Conservation (phyloP, 1,140 invertebrate genomes). For the Scaptomyza hsui region DNA sequence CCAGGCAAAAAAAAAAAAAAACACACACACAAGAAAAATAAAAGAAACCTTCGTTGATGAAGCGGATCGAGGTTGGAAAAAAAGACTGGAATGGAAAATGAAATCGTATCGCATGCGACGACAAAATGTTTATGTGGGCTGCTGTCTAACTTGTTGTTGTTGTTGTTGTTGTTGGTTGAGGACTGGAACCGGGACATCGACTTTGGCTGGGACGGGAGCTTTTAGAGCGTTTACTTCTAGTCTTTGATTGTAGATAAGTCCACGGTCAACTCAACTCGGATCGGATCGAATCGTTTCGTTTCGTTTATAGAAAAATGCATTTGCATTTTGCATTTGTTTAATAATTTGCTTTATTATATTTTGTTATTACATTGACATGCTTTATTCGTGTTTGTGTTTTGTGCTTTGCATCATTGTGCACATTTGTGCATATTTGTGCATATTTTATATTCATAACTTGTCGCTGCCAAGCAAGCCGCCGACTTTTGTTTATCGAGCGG, state of each 20-base stretch:
- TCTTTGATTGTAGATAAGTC: conserved; percentile 72
- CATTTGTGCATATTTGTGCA: conserved; percentile 74
- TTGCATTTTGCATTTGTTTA: conserved; percentile 73
- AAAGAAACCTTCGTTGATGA: conserved; percentile 9
- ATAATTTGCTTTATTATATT: conserved; percentile 77
- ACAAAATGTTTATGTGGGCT: conserved; percentile 65
- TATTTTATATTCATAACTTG: conserved; percentile 83
- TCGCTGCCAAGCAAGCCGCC: conserved; percentile 44
- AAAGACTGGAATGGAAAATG: conserved; percentile 31
- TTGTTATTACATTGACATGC: conserved; percentile 77
- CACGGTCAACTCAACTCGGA: conserved; percentile 22
- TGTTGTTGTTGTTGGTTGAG: conserved; percentile 13
- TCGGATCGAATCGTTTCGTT: conserved; percentile 33
- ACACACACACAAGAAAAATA: conserved; percentile 15
- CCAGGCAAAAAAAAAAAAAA: conserved; percentile 18
- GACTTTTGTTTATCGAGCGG: conserved; percentile 66
- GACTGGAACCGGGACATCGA: conserved; percentile 2
- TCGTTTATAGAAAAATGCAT: conserved; percentile 28
- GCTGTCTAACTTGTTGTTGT: conserved; percentile 28
- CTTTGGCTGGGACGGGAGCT: conserved; percentile 46
- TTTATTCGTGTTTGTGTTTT: conserved; percentile 62
- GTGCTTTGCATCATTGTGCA: conserved; percentile 12
- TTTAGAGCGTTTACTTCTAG: conserved; percentile 76
- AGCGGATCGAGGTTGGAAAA: conserved; percentile 26
- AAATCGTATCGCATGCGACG: conserved; percentile 36